Evolutionary conservation across 2,888 invertebrate species (phyloP), one percentile per base, ranked within the genome.

Genomic region (Junonia oenone): DNA sequence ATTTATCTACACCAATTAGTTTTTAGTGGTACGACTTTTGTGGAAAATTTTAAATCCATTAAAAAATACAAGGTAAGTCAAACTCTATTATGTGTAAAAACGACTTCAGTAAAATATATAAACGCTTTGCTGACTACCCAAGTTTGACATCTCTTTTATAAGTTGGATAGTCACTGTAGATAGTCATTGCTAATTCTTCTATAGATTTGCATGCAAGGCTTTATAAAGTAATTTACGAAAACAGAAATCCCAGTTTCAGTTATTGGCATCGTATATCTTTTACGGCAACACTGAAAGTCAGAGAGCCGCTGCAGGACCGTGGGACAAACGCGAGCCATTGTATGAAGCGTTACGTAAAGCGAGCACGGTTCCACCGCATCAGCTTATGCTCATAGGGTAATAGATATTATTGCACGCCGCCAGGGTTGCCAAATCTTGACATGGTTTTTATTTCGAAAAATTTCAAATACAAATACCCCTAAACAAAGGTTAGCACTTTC

Each of bases 381-480:
- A 54, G 50, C 40, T 56, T 53, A 61, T 62, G 51, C 56, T 56
- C 56, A 50, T 58, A 54, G 56, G 58, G 56, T 61, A 62, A 63
- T 63, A 62, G 63, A 62, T 63, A 62, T 60, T 58, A 58, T 55
- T 61, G 61, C 58, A 52, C 54, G 61, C 49, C 56, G n/a, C n/a
- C n/a, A n/a, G n/a, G n/a, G n/a, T n/a, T n/a, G n/a, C n/a, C n/a
- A n/a, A n/a, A n/a, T n/a, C n/a, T n/a, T n/a, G n/a, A n/a, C n/a
- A n/a, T n/a, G n/a, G n/a, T n/a, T n/a, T n/a, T n/a, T n/a, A n/a
- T n/a, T n/a, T n/a, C n/a, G n/a, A n/a, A n/a, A n/a, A n/a, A n/a
- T n/a, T n/a, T n/a, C n/a, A n/a, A n/a, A n/a, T n/a, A n/a, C n/a
- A n/a, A n/a, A n/a, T n/a, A n/a, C n/a, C n/a, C n/a, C n/a, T n/a